Percentiles rank a stretch among this genome's conserved stretches.
Evolutionary conservation across 2,888 invertebrate species (phyloP).

Genomic region (Ariolimax columbianus): DNA sequence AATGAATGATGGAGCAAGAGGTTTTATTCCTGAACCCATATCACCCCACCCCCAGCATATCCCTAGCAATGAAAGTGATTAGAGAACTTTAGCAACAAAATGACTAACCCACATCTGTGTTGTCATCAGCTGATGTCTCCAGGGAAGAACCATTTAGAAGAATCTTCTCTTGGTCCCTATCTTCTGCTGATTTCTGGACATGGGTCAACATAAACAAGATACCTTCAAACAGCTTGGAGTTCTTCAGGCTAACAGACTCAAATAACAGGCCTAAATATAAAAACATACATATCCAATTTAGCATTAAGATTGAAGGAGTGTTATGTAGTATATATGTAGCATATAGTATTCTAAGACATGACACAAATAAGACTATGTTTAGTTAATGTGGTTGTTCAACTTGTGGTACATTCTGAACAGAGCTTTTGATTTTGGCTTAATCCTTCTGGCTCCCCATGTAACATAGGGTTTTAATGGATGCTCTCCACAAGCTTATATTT

Average conservation of each 20-base stretch:
- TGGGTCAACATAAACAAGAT: constrained; percentile 70
- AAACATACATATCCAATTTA: neutral
- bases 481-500: too few species aligned
- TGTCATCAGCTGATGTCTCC: constrained; percentile 68
- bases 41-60: too few species aligned
- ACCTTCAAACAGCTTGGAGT: constrained; percentile 63
- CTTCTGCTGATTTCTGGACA: constrained; percentile 65
- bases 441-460: too few species aligned
- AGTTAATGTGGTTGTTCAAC: too few species aligned
- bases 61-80: too few species aligned
- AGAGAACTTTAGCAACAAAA: neutral
- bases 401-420: too few species aligned
- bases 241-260: neutral
- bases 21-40: too few species aligned
- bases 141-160: constrained; percentile 61
- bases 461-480: too few species aligned
- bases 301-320: neutral
- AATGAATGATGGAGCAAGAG: too few species aligned
- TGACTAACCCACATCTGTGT: constrained; percentile 60
- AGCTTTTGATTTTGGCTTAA: too few species aligned
- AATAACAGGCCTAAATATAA: constrained; percentile 42
- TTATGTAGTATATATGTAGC: too few species aligned
- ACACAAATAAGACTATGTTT: neutral
- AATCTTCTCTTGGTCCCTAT: constrained; percentile 63
- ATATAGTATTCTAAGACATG: neutral